Evolutionary conservation across 2,113 vertebrate species (phyloP), one percentile per base, ranked within the genome.

Genomic region (Phaetusa simplex): DNA sequence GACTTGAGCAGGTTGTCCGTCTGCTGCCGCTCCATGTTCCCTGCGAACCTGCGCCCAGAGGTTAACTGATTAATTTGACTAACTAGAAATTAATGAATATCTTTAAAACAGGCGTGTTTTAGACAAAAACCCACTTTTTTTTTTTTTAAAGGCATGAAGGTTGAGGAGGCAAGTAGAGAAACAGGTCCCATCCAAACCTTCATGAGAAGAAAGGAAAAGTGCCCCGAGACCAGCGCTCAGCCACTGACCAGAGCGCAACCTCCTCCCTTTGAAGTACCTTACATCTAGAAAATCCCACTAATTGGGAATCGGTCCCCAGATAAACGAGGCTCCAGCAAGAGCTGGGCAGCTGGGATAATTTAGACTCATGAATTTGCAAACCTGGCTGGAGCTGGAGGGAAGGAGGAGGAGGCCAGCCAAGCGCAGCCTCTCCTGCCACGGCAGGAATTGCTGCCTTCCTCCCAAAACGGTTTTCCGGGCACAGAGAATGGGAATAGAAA

Each of bases 11-110:
- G 98, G 97, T 99, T 99, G 98, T 99, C 99, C 0, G 99, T 99
- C 97, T 99, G 99, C 93, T 99, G 99, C 58, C 99, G 97, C 97
- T 99, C 99, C 99, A 99, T 99, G 98, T 98, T 99, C 82, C 99
- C 99, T 1, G 99, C 99, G 81, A 99, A 99, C 99, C 99, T 99
- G 67, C 64, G 78, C 66, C 47, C 59, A 65, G 29, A 59, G 38
- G 22, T 16, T 34, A 58, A 67, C 32, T 8, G 21, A 22, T 17
- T 15, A 9, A 30, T 17, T 26, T 17, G 32, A 36, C 26, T 59
- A 29, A 52, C 36, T 47, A 8, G 21, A 53, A 53, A 49, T 6
- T 3, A 36, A 36, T 4, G 4, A 0, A 0, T 4, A 5, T 32
- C 69, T 84, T 49, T 36, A 47, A 82, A 56, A 36, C 1, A 49